These are phyloP conservation scores for Epizoanthus stellaris DNA, from an alignment of 92 coral and sea anemone species.

Conservation along the genomic window DNA sequence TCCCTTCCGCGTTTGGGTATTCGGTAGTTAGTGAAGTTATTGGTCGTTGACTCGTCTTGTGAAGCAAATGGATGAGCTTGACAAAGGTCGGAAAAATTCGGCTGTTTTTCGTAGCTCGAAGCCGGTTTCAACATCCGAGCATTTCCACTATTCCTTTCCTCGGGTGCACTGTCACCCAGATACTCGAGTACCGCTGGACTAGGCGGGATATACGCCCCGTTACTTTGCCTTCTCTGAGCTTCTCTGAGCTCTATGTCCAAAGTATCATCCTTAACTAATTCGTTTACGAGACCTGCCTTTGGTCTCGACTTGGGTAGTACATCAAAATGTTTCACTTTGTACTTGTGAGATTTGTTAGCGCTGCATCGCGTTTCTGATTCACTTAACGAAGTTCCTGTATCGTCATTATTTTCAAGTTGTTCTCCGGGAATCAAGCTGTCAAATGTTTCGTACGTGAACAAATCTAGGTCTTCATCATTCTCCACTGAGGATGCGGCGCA, in stretches of 20 bases:
- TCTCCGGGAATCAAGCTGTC: conserved; percentile 33
- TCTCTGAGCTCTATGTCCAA: background rate
- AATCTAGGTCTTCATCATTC: conserved; percentile 2
- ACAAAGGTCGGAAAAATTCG: background rate
- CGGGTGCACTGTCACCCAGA: background rate
- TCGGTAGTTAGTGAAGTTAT: conserved; percentile 9
- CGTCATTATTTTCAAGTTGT: conserved; percentile 12
- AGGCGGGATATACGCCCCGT: background rate
- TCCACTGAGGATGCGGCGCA: conserved; percentile 38
- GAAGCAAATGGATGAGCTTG: conserved; percentile 7
- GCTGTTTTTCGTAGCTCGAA: background rate
- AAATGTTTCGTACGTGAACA: background rate
- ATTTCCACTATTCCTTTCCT: conserved; percentile 8
- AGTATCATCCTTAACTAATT: background rate
- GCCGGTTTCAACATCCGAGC: background rate
- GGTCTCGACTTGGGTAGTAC: conserved; percentile 2
- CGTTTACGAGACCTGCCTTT: background rate
- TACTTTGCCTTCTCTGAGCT: background rate
- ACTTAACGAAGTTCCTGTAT: background rate
- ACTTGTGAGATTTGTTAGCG: conserved; percentile 14
- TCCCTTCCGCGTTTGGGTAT: conserved; percentile 14
- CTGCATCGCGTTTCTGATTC: conserved; percentile 1
- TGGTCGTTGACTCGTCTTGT: background rate
- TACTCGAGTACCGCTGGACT: background rate
- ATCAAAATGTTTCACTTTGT: conserved; percentile 8